These are phyloP conservation scores for Helostoma temminkii DNA, from an alignment of 2,797 vertebrate genomes.

Conservation along the genomic window DNA sequence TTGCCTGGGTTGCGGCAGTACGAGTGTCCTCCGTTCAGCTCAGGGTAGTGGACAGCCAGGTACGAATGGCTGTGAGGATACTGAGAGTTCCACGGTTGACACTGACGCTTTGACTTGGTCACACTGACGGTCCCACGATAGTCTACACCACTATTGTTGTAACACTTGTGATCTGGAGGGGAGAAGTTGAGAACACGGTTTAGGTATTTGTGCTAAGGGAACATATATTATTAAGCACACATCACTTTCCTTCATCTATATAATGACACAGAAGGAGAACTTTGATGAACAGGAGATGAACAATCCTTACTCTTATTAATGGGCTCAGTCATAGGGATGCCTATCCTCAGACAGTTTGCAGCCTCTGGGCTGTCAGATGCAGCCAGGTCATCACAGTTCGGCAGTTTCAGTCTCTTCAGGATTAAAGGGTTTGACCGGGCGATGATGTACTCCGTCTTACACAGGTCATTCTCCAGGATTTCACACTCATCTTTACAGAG, in stretches of 20 bases:
- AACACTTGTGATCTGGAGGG: conserved; percentile 94
- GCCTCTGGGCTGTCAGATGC: conserved; percentile 91
- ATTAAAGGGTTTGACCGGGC: conserved; percentile 97
- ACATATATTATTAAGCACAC: neutral
- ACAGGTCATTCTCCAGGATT: conserved; percentile 97
- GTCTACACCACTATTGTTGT: conserved; percentile 92
- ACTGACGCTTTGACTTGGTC: conserved; percentile 94
- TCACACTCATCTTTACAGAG: conserved; percentile 98
- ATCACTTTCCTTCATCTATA: too few relatives aligned
- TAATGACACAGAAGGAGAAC: too few relatives aligned
- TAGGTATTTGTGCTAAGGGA: neutral
- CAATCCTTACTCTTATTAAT: conserved; percentile 94
- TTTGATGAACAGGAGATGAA: too few relatives aligned
- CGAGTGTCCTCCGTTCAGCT: conserved; percentile 96
- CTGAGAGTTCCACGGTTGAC: conserved; percentile 99
- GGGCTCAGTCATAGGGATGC: conserved; percentile 96
- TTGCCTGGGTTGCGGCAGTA: conserved; percentile 98
- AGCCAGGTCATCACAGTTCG: conserved; percentile 96
- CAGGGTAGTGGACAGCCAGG: conserved; percentile 90
- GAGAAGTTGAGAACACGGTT: neutral
- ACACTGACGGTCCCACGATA: conserved; percentile 94
- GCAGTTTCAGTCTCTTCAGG: conserved; percentile 95
- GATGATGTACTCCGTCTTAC: conserved; percentile 98
- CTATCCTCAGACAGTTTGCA: conserved; percentile 93
- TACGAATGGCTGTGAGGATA: conserved; percentile 96